A percentile compares a stretch with the other conserved stretches of the same genome.
phyloP scores from a whole-genome alignment of 2,888 invertebrate species.

The Drosophila recens region DNA sequence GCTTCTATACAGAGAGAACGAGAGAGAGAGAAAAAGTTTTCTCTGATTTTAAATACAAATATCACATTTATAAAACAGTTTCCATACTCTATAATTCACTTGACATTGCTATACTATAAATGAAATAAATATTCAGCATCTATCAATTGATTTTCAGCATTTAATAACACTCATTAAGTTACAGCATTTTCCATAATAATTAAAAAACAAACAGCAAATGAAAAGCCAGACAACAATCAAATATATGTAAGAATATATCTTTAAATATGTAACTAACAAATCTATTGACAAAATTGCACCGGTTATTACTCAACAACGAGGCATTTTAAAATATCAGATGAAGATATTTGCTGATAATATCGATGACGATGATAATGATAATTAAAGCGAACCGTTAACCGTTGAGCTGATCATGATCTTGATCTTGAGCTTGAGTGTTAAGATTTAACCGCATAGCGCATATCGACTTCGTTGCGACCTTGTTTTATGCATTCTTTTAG shows the following conservation, averaged over 20 bases:
- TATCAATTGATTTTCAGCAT: slow-evolving; percentile 5
- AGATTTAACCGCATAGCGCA: slow-evolving; percentile 42
- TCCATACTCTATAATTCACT: not conserved
- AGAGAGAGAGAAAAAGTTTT: not conserved
- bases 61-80: not conserved
- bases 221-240: slow-evolving; percentile 1
- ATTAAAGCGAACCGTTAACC: slow-evolving; percentile 10
- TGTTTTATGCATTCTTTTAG: slow-evolving; percentile 22
- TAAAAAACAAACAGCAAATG: not conserved
- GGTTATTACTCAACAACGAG: not conserved
- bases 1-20: no score
- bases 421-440: slow-evolving; percentile 41
- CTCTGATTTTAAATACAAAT: not conserved
- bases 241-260: not conserved
- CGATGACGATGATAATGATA: slow-evolving; percentile 13
- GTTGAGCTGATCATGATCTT: slow-evolving; percentile 23
- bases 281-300: slow-evolving; percentile 2
- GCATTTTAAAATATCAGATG: not conserved
- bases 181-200: slow-evolving; percentile 11
- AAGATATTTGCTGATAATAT: not conserved
- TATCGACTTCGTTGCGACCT: slow-evolving; percentile 52
- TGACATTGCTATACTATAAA: not conserved
- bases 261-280: not conserved
- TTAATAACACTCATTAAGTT: slow-evolving; percentile 15
- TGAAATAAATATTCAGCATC: not conserved